Evolutionary conservation across 2,113 vertebrate genomes (phyloP), one percentile per base, ranked within the genome.

Genomic region (Neodontobutis hainanensis): DNA sequence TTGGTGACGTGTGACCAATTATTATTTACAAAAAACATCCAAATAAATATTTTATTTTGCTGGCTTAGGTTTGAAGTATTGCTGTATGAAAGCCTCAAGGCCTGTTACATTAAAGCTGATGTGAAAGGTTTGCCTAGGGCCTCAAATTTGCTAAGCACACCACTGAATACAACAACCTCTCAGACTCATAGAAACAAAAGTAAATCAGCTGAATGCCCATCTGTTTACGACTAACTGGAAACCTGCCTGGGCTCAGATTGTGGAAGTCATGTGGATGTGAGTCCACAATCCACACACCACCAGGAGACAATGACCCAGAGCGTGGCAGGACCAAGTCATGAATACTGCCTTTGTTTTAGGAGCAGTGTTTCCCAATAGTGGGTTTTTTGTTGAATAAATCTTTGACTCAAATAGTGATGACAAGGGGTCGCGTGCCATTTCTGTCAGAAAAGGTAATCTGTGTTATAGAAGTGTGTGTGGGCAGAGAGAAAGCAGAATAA

Each of bases 311-410:
- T 73, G 66, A 71, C 53, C 40, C 4, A 15, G 60, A 52, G 45
- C 63, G 43, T 66, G 47, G 16, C 38, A 46, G 48, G 5, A 61
- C 50, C 61, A 48, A 27, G 16, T 59, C 11, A 52, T 84, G 72
- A 89, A 84, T 83, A 43, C 40, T 46, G 43, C 50, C 71, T 84
- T 90, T 89, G 83, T 87, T 4, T 63, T 52, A 10, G 35, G 27
- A 3, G 11, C 49, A 49, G 64, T 15, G 45, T 71, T 78, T 70
- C 64, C 63, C 70, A 68, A 48, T 79, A 68, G 52, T 32, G 47
- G 11, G 16, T 71, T 27, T 61, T 73, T 79, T 88, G 83, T 85
- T 72, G 53, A 52, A 19, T 4, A 16, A 50, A 34, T 73, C 60
- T 67, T 49, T 82, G 68, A 70, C 64, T 61, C 45, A 34, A 4